Evolutionary conservation across 2,888 invertebrate genomes (phyloP), one percentile per base, ranked within the genome.

Genomic region (Ennomos fuscantarius): DNA sequence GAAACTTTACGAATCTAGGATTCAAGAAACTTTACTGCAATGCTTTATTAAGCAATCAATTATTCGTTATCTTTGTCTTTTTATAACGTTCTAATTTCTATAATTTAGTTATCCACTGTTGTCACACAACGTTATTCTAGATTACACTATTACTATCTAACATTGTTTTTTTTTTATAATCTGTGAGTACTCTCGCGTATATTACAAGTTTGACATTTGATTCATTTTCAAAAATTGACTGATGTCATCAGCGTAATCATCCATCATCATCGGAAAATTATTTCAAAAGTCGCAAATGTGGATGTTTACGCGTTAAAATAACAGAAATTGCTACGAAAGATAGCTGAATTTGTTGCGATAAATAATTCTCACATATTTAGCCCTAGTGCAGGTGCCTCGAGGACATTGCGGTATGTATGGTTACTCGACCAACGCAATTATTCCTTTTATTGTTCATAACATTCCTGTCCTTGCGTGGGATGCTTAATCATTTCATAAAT

Each of bases 401-500:
- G 72, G 70, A 76, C 72, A 78, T 71, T 75, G 75, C 70, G 78
- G 84, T 84, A 78, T 55, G 81, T 79, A 68, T 68, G 55, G 80
- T 78, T 69, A 69, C 65, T 67, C 63, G 68, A 65, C 70, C 64
- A 75, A 76, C 70, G 68, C 65, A 76, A 72, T 73, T 72, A 68
- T 69, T 73, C 65, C 65, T 69, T 72, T 71, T 68, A 69, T 68
- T 75, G 74, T 73, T 76, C 75, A 64, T 69, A 65, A 74, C 80
- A 80, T 75, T 69, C 74, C 76, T 78, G 76, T 81, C 81, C 72
- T 76, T 85, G 89, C 86, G 90, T 91, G 87, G 90, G 91, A 80
- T 84, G 86, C 81, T 78, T 76, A 5, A 78, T 74, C 75, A 80
- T 43, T 37, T 36, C 37, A 11, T 51, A 36, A 34, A 55, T 8